Base-by-base conservation (phyloP, 2,113 vertebrate species). In the Turdus rufiventris region DNA sequence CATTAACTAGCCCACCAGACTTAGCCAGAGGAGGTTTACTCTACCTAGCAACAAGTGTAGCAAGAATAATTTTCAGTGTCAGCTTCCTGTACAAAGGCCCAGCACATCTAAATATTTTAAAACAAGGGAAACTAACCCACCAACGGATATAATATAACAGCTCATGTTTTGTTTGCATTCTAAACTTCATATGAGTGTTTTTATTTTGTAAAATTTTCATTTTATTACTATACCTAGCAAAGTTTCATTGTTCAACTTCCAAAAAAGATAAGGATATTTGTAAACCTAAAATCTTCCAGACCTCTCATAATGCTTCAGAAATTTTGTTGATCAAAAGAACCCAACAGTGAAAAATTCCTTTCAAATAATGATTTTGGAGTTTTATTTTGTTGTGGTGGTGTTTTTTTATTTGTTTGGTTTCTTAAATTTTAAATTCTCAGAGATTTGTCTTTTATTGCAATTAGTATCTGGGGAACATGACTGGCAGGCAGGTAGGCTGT, bases 291-390 rank as follows among this genome's bases (percentile, higher is more conserved):
- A 34, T 36, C 8, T 34, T 53, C 15, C n/a, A 65, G 23, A 14
- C 10, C 5, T 70, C 16, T 84, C 7, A 12, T 57, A 82, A 60
- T 28, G 15, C 13, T 81, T 77, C 31, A n/a, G 57, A 53, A 10
- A 63, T 54, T 81, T 70, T 58, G 15, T 25, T 71, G 5, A 67
- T 54, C 21, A 74, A 70, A 74, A 61, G 18, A 70, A 25, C 1
- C 14, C 8, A 54, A 12, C 4, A 48, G 11, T 20, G 12, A 43
- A 91, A 87, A 80, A 68, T 3, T 1, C 2, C 8, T 85, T 85
- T 54, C 31, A 40, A 54, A 71, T 10, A 47, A 29, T 4, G 2
- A 71, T 3, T 20, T 47, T 28, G 48, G 2, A 2, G 2, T 1
- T 42, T 19, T 14, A 9, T 23, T 5, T 11, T 31, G 38, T 40